Base-by-base conservation (phyloP, 1,140 invertebrate species). In the Lepidurus couesii region DNA sequence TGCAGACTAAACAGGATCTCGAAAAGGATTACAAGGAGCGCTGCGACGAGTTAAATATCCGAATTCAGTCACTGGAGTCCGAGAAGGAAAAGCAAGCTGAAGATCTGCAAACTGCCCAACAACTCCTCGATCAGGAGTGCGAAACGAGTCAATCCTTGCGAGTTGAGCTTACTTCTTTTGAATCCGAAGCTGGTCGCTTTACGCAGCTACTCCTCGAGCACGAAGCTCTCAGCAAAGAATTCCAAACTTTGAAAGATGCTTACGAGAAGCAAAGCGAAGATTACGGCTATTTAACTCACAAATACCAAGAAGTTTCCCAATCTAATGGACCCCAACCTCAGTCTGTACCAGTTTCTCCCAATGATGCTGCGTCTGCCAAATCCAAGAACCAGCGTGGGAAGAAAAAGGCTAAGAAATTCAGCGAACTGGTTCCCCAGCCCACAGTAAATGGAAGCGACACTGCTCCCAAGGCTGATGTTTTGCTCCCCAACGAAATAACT, bases 321-420 rank as follows among this genome's bases (percentile, higher is more conserved):
- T 9, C 53, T 21, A 65, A 65, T 65, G 53, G 53, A n/a, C 53
- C 21, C 53, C 53, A 7, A 65, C 1, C 13, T 21, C 53, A 16
- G 21, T 13, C 16, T 65, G 16, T 65, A 13, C 53, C 6, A 34
- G 3, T 34, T 34, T 13, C 13, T 65, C 6, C 16, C 8, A 65
- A 65, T 21, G 53, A 21, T 4, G 13, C 53, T 21, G 53, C 16
- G 4, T n/a, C 16, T 16, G 13, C 53, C 13, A 65, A 65, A 65
- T 13, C 53, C 13, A 65, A 65, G 13, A 65, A 65, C 53, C 53
- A 65, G 21, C 53, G n/a, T 65, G 53, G 53, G 16, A 65, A 65
- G n/a, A 65, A 65, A 21, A 65, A 65, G 21, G 53, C n/a, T 65
- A 65, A 65, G 53, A 65, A 65, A 65, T 65, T 65, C 53, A 65